These are phyloP conservation scores for Naso thynnoides DNA, from an alignment of 2,797 vertebrate genomes.

Conservation along the genomic window DNA sequence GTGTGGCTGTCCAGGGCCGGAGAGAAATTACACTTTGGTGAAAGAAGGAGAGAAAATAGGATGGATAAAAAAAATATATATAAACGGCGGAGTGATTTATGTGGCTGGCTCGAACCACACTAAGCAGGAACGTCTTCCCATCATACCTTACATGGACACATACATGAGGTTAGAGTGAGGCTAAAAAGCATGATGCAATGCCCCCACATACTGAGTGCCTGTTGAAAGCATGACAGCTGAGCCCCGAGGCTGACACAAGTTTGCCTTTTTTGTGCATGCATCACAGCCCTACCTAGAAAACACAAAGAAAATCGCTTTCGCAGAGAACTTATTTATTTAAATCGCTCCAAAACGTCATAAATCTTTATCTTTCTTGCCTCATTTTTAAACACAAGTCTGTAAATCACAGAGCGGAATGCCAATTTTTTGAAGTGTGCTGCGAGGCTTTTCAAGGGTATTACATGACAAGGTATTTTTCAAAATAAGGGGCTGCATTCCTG, in stretches of 20 bases:
- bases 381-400: slow-evolving; percentile 72
- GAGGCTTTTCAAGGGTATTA: slow-evolving; percentile 84
- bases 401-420: slow-evolving; percentile 76
- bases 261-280: slow-evolving; percentile 55
- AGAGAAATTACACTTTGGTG: slow-evolving; percentile 63
- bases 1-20: slow-evolving; percentile 49
- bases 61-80: slow-evolving; percentile 36
- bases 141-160: slow-evolving; percentile 83
- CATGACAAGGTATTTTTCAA: slow-evolving; percentile 83
- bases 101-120: slow-evolving; percentile 68
- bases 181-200: slow-evolving; percentile 74
- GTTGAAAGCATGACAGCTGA: slow-evolving; percentile 71
- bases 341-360: slow-evolving; percentile 63
- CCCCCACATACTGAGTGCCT: slow-evolving; percentile 50
- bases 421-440: slow-evolving; percentile 62
- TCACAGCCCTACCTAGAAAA: slow-evolving; percentile 31
- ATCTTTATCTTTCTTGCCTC: slow-evolving; percentile 70
- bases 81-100: slow-evolving; percentile 77
- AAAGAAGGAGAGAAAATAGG: slow-evolving; percentile 43
- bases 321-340: slow-evolving; percentile 69
- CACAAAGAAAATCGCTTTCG: slow-evolving; percentile 53
- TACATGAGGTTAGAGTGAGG: slow-evolving; percentile 67
- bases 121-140: slow-evolving; percentile 66
- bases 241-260: slow-evolving; percentile 49
- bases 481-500: slow-evolving; percentile 84